Base-by-base conservation (phyloP, 2,113 vertebrate genomes). In the Peromyscus maniculatus region DNA sequence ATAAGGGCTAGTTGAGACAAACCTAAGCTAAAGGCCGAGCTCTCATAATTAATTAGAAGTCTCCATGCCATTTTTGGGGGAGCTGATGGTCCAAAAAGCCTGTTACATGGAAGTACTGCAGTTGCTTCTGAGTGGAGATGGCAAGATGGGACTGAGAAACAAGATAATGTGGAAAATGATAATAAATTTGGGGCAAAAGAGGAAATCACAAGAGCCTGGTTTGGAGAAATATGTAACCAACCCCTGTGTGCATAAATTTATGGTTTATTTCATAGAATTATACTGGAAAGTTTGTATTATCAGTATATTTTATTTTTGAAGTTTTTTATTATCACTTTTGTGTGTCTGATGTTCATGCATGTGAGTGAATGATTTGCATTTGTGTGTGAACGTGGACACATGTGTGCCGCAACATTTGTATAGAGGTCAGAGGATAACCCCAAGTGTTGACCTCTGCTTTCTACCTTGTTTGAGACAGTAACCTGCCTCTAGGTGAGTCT, bases 221-320 rank as follows among this genome's bases (percentile, higher is more conserved):
- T 33, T 87, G 84, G 43, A 64, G 28, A 69, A 87, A 49, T 7
- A 22, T 49, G 28, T 87, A 36, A 33, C 15, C 55, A 55, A 67
- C 39, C 16, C 16, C 43, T 13, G 5, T 9, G 8, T 24, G 1
- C 83, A 79, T 55, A 59, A 46, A 22, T 46, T 57, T 36, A 43
- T 46, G 33, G 9, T 59, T 91, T 89, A 28, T 24, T 72, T 92
- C 16, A 71, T 24, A 59, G 79, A 90, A 96, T 72, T 64, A 66
- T 52, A 75, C 46, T 49, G 57, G 55, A 83, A 90, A 33, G 49
- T 57, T 3, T 21, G 15, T 24, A 9, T 67, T 67, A 55, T 46
- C 26, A 3, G 71, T 91, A n/a, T 36, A 36, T 55, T 80, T 88
- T 59, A 86, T 39, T 66, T 67, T 78, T n/a, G 93, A 33, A n/a